Base-by-base conservation (phyloP, 2,888 invertebrate species). In the Poecilobothrus nobilitatus region DNA sequence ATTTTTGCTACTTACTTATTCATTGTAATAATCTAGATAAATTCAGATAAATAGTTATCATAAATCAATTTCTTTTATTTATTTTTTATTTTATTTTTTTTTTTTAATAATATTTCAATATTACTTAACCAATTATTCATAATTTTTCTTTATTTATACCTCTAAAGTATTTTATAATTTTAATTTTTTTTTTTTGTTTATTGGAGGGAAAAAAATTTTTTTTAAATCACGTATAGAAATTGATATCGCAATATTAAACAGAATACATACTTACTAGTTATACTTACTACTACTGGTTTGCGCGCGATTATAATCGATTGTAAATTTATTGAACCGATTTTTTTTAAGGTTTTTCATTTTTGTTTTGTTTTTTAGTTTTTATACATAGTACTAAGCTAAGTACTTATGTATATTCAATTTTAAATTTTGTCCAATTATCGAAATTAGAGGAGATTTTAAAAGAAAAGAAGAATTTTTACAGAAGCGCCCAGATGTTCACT, bases 121-220 rank as follows among this genome's bases (percentile, higher is more conserved):
- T 53, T 53, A 53, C 15, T 53, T 53, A 27, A 53, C 53, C 53
- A 53, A 53, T 53, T 53, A 53, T 53, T 53, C 53, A 53, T 53
- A 53, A 53, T 53, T 53, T 53, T 53, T 53, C 53, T 53, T 53
- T 53, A 53, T 53, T 53, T 53, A 15, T 53, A 12, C 7, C 2
- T 18, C 9, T 15, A 18, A 53, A 18, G 53, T 53, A 53, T 53
- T 53, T 53, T 27, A 27, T 27, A 12, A 53, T 53, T 53, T 53
- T 18, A n/a, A 18, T 53, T 53, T 53, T 53, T 18, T 15, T 44
- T 44, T 44, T n/a, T 44, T 15, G 3, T 44, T 53, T 53, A 6
- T 18, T 53, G 18, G 15, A 18, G 53, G 18, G 15, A 53, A n/a
- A 41, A 41, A 9, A 9, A 15, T 6, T 9, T 27, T 27, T 27